Percentiles rank a stretch among this genome's conserved stretches.
phyloP scores from a whole-genome alignment of 2,888 invertebrate species.

The Tribolium freemani region DNA sequence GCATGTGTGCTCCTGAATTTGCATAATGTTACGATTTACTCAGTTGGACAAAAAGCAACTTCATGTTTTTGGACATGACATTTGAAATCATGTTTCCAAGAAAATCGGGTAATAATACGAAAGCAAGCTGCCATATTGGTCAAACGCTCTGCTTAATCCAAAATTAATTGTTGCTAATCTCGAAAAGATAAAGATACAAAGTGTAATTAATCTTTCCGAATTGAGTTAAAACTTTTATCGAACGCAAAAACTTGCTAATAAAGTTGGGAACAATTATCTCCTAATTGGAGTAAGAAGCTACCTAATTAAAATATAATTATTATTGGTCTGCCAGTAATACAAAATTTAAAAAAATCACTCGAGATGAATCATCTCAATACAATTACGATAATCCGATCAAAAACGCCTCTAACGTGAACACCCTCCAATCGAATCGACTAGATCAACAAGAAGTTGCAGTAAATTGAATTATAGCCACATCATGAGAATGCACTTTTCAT shows the following conservation, averaged over 20 bases:
- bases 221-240: too few relatives aligned
- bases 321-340: too few relatives aligned
- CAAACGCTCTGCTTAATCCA: not conserved
- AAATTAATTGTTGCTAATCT: not conserved
- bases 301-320: too few relatives aligned
- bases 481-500: not conserved
- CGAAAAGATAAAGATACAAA: not conserved
- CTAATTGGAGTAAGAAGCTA: too few relatives aligned
- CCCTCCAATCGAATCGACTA: conserved; percentile 2
- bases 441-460: not conserved
- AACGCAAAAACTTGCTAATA: too few relatives aligned
- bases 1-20: not conserved
- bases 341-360: not conserved
- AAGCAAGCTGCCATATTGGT: not conserved
- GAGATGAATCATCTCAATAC: conserved; percentile 15
- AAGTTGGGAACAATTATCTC: too few relatives aligned
- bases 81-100: too few relatives aligned
- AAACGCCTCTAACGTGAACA: conserved; percentile 6
- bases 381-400: conserved; percentile 22
- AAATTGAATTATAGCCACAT: not conserved
- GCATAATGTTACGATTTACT: not conserved
- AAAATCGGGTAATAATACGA: too few relatives aligned
- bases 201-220: not conserved
- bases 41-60: not conserved
- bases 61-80: not conserved